These are phyloP conservation scores for Fulica atra DNA, from an alignment of 2,113 vertebrate species.

Conservation along the genomic window DNA sequence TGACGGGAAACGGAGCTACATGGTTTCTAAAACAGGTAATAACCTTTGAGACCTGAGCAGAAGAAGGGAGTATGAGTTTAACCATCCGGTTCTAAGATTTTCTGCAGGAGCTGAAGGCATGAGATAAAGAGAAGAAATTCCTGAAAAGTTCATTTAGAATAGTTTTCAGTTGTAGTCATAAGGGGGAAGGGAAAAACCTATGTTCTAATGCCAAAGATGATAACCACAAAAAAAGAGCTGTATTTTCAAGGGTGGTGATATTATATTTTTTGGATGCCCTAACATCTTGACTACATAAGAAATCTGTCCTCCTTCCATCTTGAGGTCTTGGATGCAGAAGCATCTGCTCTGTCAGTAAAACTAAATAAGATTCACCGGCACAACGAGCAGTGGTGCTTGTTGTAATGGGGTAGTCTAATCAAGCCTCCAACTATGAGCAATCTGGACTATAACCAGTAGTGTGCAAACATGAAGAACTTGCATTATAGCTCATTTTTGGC, in stretches of 20 bases:
- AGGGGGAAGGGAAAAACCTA: not conserved
- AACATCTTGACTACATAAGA: not conserved
- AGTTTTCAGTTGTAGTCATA: not conserved
- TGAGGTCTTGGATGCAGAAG: not conserved
- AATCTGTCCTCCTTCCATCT: not conserved
- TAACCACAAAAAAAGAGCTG: not conserved
- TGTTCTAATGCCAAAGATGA: not conserved
- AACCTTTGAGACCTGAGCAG: not conserved
- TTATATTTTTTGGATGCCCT: not conserved
- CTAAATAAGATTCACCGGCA: not conserved
- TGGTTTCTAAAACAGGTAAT: not conserved
- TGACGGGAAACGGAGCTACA: not conserved
- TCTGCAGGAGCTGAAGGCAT: not conserved
- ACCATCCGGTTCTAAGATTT: not conserved
- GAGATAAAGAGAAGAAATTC: not conserved
- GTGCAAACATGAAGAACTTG: not conserved
- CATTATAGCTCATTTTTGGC: not conserved
- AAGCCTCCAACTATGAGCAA: not conserved
- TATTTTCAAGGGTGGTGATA: not conserved
- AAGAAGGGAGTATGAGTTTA: not conserved
- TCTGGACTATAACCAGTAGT: not conserved
- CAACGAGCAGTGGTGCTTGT: not conserved
- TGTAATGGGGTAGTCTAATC: not conserved
- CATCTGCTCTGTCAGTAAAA: not conserved
- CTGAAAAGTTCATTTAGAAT: not conserved